phyloP scores from a whole-genome alignment of 92 coral and sea anemone species.

The Ricordea florida region DNA sequence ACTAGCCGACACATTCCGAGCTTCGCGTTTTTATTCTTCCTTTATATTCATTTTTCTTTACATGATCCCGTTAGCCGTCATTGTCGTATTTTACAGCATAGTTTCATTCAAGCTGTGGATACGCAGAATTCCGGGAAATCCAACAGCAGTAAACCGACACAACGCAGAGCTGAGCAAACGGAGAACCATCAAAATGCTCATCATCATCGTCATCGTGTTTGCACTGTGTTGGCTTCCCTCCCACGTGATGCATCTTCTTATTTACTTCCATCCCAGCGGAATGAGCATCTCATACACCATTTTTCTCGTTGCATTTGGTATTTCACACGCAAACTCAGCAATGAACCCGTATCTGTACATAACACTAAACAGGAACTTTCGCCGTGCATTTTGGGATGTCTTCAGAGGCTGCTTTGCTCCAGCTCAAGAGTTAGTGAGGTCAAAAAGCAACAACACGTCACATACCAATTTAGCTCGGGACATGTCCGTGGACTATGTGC shows the following conservation, averaged over 20 bases:
- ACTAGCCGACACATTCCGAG: constrained; percentile 6
- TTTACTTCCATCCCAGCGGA: constrained; percentile 17
- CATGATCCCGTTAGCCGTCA: constrained; percentile 44
- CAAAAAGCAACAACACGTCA: constrained; percentile 16
- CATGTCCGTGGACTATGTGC: constrained; percentile 2
- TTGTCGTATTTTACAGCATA: constrained; percentile 56
- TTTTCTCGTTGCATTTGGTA: constrained; percentile 37
- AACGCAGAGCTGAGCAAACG: constrained; percentile 56
- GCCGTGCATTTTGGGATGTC: constrained; percentile 58
- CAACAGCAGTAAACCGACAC: constrained; percentile 45
- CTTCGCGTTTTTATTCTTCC: constrained; percentile 37
- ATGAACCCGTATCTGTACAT: constrained; percentile 75
- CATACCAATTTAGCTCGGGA: background rate
- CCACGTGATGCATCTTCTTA: constrained; percentile 67
- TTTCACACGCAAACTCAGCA: constrained; percentile 72
- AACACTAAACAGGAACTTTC: constrained; percentile 65
- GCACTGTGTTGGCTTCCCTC: constrained; percentile 79
- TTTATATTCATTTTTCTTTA: constrained; percentile 57
- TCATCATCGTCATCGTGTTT: constrained; percentile 66
- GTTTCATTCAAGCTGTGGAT: constrained; percentile 77
- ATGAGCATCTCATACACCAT: background rate
- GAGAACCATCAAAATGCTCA: constrained; percentile 71
- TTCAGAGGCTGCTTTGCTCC: constrained; percentile 6
- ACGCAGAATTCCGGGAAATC: constrained; percentile 77
- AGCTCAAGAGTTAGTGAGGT: background rate